Evolutionary conservation across 2,797 vertebrate species (phyloP), one percentile per base, ranked within the genome.

Genomic region (Urophycis tenuis): DNA sequence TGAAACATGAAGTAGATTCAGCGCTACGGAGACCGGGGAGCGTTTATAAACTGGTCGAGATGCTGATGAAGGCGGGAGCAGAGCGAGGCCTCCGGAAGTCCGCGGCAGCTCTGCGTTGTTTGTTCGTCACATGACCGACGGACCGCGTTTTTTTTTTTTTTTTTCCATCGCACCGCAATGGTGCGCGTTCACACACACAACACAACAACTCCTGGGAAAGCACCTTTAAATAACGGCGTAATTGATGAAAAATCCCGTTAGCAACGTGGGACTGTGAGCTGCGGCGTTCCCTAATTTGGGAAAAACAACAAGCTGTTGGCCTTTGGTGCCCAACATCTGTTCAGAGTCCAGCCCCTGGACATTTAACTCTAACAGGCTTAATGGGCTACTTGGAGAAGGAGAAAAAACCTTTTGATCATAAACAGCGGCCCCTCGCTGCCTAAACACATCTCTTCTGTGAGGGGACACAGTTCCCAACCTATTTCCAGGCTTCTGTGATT

Each of bases 271-370:
- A 33, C 77, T 77, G 86, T 87, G 85, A 81, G 78, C 75, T 77
- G 74, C 71, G 80, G 82, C 82, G 75, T 81, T 81, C 74, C 78
- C 81, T 82, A 82, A 86, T 88, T 90, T 86, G 72, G 25, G 74
- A 79, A 71, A 82, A 80, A 83, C 83, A 82, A 83, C 29, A 74
- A 73, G 75, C 78, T 10, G 75, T 78, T 80, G 73, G 85, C 77
- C 84, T 89, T 90, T 90, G 82, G 84, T 83, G 85, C 84, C 72
- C 80, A 82, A 90, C 90, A 91, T 90, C 88, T 91, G 91, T 78
- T 85, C 70, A 12, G 3, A 73, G 86, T 85, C 78, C 67, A 84
- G 84, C 90, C 88, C 88, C 86, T 60, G 88, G 89, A 90, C 87
- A 86, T 88, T 88, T 88, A 88, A 80, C 82, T 83, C 81, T 84